These are phyloP conservation scores for Bufotes viridis DNA, from an alignment of 2,797 vertebrate genomes.

Conservation along the genomic window DNA sequence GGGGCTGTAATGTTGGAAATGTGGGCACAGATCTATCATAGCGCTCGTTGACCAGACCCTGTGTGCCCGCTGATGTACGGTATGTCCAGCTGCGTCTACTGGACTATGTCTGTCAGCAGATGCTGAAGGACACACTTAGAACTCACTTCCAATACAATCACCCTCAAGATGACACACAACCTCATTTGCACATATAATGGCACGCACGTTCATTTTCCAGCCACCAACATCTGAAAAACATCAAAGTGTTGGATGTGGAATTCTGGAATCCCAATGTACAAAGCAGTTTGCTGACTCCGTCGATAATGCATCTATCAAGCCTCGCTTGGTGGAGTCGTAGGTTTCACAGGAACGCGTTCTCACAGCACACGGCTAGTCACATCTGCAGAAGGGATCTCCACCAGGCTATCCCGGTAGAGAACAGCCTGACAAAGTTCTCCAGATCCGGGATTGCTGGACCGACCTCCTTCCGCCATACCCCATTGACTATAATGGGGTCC, in stretches of 20 bases:
- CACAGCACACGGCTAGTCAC: slow-evolving; percentile 21
- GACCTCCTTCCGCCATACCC: too few relatives aligned
- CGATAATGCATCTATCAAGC: neutral
- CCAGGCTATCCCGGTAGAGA: too few relatives aligned
- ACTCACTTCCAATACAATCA: slow-evolving; percentile 9
- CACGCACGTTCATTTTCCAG: slow-evolving; percentile 1
- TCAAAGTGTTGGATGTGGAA: neutral
- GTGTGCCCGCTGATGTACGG: neutral
- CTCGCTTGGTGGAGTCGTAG: slow-evolving; percentile 9
- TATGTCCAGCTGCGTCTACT: slow-evolving; percentile 41
- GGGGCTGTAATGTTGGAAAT: too few relatives aligned
- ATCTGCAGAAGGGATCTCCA: too few relatives aligned
- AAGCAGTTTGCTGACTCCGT: neutral
- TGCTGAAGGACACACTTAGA: slow-evolving; percentile 24
- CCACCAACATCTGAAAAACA: neutral
- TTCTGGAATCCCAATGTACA: neutral
- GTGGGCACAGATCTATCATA: neutral
- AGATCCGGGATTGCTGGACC: too few relatives aligned
- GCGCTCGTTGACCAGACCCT: neutral
- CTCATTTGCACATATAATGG: slow-evolving; percentile 14
- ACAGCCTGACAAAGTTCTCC: too few relatives aligned
- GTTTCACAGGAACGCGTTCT: slow-evolving; percentile 25
- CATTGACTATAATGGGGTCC: too few relatives aligned
- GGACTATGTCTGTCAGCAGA: slow-evolving; percentile 22
- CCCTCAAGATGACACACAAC: neutral